phyloP scores from a whole-genome alignment of 1,140 invertebrate species.

The Drosophila yakuba region DNA sequence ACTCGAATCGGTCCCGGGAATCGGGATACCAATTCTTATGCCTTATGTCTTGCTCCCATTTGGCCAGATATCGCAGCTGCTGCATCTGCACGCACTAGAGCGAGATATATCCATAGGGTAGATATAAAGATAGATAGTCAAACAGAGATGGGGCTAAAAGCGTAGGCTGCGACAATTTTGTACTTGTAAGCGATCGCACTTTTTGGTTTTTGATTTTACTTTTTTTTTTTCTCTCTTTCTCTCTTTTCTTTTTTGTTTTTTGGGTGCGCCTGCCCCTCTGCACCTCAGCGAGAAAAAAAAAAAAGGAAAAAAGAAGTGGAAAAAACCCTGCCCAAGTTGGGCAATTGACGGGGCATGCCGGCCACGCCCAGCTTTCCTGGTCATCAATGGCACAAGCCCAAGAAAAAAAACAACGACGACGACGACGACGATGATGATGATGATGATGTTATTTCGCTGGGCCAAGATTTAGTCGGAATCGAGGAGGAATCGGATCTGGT shows the following conservation, averaged over 20 bases:
- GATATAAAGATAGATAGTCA: not conserved
- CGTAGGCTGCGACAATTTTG: conserved; percentile 79
- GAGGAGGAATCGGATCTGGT: conserved; percentile 4
- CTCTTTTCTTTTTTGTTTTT: conserved; percentile 17
- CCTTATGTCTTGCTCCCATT: conserved; percentile 80
- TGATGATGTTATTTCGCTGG: conserved; percentile 64
- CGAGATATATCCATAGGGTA: conserved; percentile 8
- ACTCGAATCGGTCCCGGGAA: conserved; percentile 32
- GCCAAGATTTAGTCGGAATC: conserved; percentile 58
- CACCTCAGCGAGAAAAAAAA: not conserved
- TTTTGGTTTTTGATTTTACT: conserved; percentile 22
- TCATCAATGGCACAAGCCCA: conserved; percentile 72
- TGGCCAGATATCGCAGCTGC: conserved; percentile 38
- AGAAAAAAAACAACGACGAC: conserved; percentile 10
- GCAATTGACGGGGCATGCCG: conserved; percentile 72
- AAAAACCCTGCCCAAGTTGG: conserved; percentile 69
- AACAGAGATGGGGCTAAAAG: conserved; percentile 44
- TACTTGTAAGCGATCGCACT: conserved; percentile 81
- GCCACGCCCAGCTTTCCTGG: conserved; percentile 77
- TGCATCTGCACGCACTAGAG: conserved; percentile 63
- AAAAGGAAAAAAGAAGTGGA: conserved; percentile 2
- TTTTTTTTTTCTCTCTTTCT: conserved; percentile 16
- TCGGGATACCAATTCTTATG: conserved; percentile 28
- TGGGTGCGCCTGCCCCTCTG: conserved; percentile 40
- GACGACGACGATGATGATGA: conserved; percentile 20